Base-by-base conservation (phyloP, 37 sponge, comb jelly and placozoan species). In the Beroe forskalii region DNA sequence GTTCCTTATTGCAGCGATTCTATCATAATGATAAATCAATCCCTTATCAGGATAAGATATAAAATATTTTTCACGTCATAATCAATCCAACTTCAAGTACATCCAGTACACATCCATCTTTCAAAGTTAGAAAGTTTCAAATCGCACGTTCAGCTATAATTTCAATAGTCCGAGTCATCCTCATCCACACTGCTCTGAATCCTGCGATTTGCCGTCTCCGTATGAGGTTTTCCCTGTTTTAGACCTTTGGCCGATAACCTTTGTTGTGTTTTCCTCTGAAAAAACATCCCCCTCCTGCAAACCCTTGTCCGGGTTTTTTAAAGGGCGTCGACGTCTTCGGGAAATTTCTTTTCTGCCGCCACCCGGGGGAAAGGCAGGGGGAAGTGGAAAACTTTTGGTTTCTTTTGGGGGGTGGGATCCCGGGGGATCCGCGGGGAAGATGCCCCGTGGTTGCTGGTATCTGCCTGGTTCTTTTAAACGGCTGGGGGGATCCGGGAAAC, bases 211-310 rank as follows among this genome's bases (percentile, higher is more conserved):
- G 12, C 12, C 55, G 6, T 6, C n/a, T n/a, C n/a, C 12, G 12
- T 6, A 6, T 12, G 6, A 6, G 12, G 55, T 17, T 48, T 48
- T 48, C 12, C 55, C 12, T 48, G 72, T 69, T 69, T 69, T 9
- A 37, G 72, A 2, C 37, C 27, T 35, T 69, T 69, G 38, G 32
- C 12, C 33, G 37, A 69, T 32, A 37, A 69, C 72, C 12, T 69
- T 48, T 23, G 44, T 43, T 80, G 86, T 80, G 20, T 80, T 80
- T 14, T 80, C 86, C 28, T 80, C 86, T 1, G 86, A 80, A 2
- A 48, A 80, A 32, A 20, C 76, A 37, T 72, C 40, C 37, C 48
- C 86, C 0, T 41, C 86, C n/a, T 80, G 48, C n/a, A 42, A 33
- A 35, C 12, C 55, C 6, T 12, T 48, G 12, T 48, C 55, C 6